Base-by-base conservation (phyloP, 1,140 invertebrate genomes). In the Atta texana region DNA sequence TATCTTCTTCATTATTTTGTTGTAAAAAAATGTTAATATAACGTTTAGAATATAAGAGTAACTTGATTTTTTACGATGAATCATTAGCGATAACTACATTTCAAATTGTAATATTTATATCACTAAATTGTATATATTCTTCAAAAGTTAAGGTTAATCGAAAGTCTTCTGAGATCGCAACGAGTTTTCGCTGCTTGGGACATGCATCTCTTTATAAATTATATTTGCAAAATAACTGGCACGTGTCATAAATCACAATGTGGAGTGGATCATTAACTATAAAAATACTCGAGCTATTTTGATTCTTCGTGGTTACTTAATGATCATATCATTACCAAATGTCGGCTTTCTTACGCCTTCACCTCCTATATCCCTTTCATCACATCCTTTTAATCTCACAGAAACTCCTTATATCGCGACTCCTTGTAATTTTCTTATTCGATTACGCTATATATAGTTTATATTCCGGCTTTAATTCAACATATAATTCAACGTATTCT, bases 191-290 rank as follows among this genome's bases (percentile, higher is more conserved):
- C 4, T 10, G 12, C n/a, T 49, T 14, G 14, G 31, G n/a, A 24
- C 49, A 16, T 31, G 12, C 12, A 61, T 55, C 8, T 16, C 21
- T 21, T 21, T 18, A 12, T 14, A 12, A 74, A 21, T 74, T 31
- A 31, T 55, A 59, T 31, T 39, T 44, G 53, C 8, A 31, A 82
- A 74, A 24, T 18, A 14, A 59, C 6, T n/a, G 64, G 10, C 24
- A 3, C 34, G 12, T 24, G 66, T 57, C 53, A 82, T 72, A 72
- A 82, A 82, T 72, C 53, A 59, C 57, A 72, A 31, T 3, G n/a
- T n/a, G n/a, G 31, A 31, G 0, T 31, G 53, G 24, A 59, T 82
- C 78, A 64, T 68, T 31, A 31, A 31, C 31, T 31, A 31, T 72
- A 74, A 82, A 82, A 44, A 44, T 44, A 44, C 8, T 8, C 7